Conservation (phyloP, 2,888 invertebrate genomes). For the Tetramorium bicarinatum region DNA sequence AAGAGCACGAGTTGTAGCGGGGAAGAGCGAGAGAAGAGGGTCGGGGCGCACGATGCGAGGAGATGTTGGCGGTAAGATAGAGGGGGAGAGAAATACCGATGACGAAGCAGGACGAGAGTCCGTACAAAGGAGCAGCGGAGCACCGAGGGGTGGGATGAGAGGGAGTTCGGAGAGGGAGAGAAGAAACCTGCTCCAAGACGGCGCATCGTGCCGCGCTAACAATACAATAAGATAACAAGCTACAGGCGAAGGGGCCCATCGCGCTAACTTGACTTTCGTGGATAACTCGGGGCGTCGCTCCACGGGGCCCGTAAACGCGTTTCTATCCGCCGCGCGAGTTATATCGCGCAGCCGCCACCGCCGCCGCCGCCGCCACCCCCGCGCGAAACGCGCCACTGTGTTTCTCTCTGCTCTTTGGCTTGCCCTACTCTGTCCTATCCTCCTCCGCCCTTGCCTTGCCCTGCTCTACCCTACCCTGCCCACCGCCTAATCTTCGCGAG, state of each 20-base stretch:
- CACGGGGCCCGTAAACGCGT: slow-evolving; percentile 66
- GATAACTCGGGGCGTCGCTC: slow-evolving; percentile 73
- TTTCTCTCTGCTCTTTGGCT: slow-evolving; percentile 29
- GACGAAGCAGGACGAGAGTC: slow-evolving; percentile 67
- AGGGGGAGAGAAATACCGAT: slow-evolving; percentile 64
- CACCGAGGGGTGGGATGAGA: slow-evolving; percentile 45
- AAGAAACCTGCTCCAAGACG: slow-evolving; percentile 79
- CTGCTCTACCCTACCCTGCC: slow-evolving; percentile 47
- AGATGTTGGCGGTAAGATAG: slow-evolving; percentile 65
- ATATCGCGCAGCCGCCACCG: slow-evolving; percentile 23
- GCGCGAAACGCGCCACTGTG: slow-evolving; percentile 19
- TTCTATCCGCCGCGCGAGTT: slow-evolving; percentile 51
- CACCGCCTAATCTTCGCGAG: slow-evolving; percentile 68
- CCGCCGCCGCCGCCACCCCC: slow-evolving; percentile 4
- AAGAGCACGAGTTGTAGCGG: slow-evolving; percentile 53
- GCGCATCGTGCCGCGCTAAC: slow-evolving; percentile 76
- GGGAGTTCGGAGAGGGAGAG: slow-evolving; percentile 51
- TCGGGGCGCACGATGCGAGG: slow-evolving; percentile 35
- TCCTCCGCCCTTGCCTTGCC: background rate
- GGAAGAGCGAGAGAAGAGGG: slow-evolving; percentile 30
- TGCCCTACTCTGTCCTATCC: background rate
- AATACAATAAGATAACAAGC: slow-evolving; percentile 84
- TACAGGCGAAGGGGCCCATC: slow-evolving; percentile 65
- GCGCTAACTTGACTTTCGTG: slow-evolving; percentile 77
- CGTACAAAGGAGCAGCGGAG: slow-evolving; percentile 60